Conservation (phyloP, 1,140 invertebrate species). For the Helicoverpa armigera region DNA sequence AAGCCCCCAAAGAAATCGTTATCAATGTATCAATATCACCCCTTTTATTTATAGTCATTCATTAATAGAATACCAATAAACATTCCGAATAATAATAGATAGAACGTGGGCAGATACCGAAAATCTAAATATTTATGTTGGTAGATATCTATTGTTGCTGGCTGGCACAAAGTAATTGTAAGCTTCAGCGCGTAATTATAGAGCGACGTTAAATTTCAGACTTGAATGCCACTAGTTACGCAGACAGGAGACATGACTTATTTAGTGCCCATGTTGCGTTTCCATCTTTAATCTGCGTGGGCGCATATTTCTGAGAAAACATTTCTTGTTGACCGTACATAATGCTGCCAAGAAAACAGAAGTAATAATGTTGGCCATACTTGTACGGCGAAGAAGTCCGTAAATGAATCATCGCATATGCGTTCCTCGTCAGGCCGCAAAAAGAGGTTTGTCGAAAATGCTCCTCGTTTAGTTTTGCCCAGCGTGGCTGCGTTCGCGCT, state of each 20-base stretch:
- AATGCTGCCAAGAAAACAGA: slow-evolving; percentile 84
- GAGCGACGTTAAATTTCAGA: slow-evolving; percentile 63
- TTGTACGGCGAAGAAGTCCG: slow-evolving; percentile 82
- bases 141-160: slow-evolving; percentile 18
- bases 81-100: slow-evolving; percentile 1
- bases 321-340: slow-evolving; percentile 82
- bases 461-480: slow-evolving; percentile 74
- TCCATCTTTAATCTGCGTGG: slow-evolving; percentile 85
- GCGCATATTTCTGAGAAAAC: slow-evolving; percentile 84
- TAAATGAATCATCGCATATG: slow-evolving; percentile 86
- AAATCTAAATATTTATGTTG: slow-evolving; percentile 5
- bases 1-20: slow-evolving; percentile 12
- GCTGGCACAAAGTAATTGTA: slow-evolving; percentile 24
- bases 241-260: slow-evolving; percentile 79
- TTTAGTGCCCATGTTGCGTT: slow-evolving; percentile 82
- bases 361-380: slow-evolving; percentile 85
- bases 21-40: slow-evolving; percentile 42
- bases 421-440: slow-evolving; percentile 80
- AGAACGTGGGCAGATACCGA: slow-evolving; percentile 1
- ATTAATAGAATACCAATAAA: background rate
- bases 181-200: slow-evolving; percentile 57
- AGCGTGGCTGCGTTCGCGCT: slow-evolving; percentile 62
- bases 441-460: slow-evolving; percentile 86
- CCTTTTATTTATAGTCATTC: slow-evolving; percentile 31
- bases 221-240: slow-evolving; percentile 71